Percentiles rank a stretch among this genome's conserved stretches.
These are phyloP conservation scores for Sphaeridia pumilis DNA, from an alignment of 2,888 invertebrate species.

Conservation along the genomic window DNA sequence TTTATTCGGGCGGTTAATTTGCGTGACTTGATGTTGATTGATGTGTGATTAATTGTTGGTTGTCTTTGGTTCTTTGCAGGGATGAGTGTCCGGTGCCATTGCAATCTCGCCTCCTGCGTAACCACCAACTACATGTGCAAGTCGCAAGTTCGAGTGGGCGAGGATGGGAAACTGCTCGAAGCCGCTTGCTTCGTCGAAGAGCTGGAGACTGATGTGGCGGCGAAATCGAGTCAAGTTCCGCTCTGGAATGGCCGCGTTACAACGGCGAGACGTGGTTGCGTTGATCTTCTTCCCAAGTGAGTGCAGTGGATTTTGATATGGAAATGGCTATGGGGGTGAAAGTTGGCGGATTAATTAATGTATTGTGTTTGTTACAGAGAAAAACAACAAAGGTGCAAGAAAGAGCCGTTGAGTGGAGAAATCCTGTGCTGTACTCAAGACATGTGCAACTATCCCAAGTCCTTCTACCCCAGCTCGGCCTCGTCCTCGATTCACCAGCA, in stretches of 20 bases:
- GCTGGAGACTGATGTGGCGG: constrained; percentile 19
- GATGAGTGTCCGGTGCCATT: constrained; percentile 26
- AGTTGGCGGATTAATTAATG: too few relatives aligned
- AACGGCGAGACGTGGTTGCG: constrained; percentile 24
- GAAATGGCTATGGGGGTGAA: too few relatives aligned
- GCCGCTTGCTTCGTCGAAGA: constrained; percentile 26
- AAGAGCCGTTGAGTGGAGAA: constrained; percentile 13
- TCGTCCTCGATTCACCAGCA: too few relatives aligned
- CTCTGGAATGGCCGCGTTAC: constrained; percentile 22
- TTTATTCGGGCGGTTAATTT: too few relatives aligned
- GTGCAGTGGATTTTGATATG: too few relatives aligned
- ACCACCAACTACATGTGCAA: constrained; percentile 28
- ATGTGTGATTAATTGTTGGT: not conserved
- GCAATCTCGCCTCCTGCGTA: constrained; percentile 23
- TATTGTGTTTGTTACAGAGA: constrained; percentile 19
- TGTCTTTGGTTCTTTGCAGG: too few relatives aligned
- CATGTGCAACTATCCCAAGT: constrained; percentile 28
- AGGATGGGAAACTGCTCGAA: constrained; percentile 20
- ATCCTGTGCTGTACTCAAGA: constrained; percentile 22
- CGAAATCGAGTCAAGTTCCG: constrained; percentile 18
- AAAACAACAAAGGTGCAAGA: constrained; percentile 20
- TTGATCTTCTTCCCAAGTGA: constrained; percentile 23
- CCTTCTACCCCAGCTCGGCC: constrained; percentile 22
- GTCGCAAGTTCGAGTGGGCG: constrained; percentile 19
- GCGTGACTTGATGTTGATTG: too few relatives aligned